Conservation (phyloP, 2,888 invertebrate species). For the Lomographa bimaculata region DNA sequence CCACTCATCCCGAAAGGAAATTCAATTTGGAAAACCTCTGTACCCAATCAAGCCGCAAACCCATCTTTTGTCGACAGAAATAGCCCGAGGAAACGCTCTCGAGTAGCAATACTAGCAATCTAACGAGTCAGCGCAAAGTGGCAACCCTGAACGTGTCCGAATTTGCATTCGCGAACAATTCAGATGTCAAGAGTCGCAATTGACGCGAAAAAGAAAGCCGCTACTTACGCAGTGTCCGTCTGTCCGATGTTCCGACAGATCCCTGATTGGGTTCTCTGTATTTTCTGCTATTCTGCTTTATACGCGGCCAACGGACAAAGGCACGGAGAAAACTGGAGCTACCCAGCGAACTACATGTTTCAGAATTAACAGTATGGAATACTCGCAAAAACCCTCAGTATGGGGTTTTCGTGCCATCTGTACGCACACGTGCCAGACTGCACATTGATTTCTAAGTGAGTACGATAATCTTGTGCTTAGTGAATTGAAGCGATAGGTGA, state of each 20-base stretch:
- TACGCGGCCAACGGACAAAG: conserved; percentile 44
- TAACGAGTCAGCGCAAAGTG: conserved; percentile 26
- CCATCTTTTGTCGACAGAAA: conserved; percentile 24
- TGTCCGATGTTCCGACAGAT: conserved; percentile 57
- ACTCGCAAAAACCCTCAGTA: no score
- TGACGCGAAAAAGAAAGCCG: conserved; percentile 38
- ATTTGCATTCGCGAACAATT: conserved; percentile 36
- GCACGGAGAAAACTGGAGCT: conserved; percentile 52
- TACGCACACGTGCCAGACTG: no score
- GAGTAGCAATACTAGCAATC: conserved; percentile 10
- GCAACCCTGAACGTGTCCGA: conserved; percentile 29
- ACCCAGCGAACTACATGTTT: conserved; percentile 27
- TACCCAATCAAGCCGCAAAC: conserved; percentile 16
- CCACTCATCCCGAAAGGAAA: conserved; percentile 8
- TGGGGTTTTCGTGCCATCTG: no score
- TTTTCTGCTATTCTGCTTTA: conserved; percentile 49
- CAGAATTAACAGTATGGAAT: conserved; percentile 12
- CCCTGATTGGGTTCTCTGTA: conserved; percentile 62
- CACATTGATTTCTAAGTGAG: no score
- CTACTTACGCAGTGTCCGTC: conserved; percentile 37
- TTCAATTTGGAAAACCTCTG: conserved; percentile 6
- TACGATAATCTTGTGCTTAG: no score
- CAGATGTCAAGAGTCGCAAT: conserved; percentile 35
- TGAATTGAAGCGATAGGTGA: no score
- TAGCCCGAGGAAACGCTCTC: conserved; percentile 10